Percentiles rank a stretch among this genome's conserved stretches.
phyloP scores from a whole-genome alignment of 2,113 vertebrate genomes.

The Eidolon helvum region DNA sequence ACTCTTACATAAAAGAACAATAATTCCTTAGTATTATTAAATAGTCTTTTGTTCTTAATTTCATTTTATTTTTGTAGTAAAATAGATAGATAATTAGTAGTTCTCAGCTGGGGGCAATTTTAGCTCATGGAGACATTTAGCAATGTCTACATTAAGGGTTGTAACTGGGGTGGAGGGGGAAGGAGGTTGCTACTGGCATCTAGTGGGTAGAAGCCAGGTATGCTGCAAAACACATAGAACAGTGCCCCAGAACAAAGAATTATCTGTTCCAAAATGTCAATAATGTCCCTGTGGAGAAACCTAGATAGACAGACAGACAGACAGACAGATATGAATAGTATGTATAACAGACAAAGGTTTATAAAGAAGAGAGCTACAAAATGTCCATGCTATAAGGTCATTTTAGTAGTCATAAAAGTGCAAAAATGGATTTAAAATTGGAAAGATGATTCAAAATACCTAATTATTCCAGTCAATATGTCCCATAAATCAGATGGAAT shows the following conservation, averaged over 20 bases:
- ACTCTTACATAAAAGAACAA: neutral
- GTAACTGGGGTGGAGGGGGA: neutral
- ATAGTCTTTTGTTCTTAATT: neutral
- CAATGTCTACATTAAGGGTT: neutral
- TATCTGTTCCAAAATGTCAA: neutral
- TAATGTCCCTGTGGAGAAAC: neutral
- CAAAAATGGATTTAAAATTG: neutral
- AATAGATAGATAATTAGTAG: neutral
- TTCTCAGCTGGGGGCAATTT: neutral
- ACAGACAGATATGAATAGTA: neutral
- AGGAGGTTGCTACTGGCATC: neutral
- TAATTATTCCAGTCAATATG: neutral
- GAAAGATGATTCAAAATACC: neutral
- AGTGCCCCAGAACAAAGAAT: neutral
- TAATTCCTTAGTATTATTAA: neutral
- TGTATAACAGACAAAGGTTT: neutral
- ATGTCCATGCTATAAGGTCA: neutral
- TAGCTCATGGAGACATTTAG: neutral
- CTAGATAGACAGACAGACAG: neutral
- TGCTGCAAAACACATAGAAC: neutral
- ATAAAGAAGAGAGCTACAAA: neutral
- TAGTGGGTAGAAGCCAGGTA: neutral
- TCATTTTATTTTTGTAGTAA: constrained; percentile 10
- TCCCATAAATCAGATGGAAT: neutral
- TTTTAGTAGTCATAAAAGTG: neutral